Conservation (phyloP, 2,888 invertebrate species). For the Plebejus argus region DNA sequence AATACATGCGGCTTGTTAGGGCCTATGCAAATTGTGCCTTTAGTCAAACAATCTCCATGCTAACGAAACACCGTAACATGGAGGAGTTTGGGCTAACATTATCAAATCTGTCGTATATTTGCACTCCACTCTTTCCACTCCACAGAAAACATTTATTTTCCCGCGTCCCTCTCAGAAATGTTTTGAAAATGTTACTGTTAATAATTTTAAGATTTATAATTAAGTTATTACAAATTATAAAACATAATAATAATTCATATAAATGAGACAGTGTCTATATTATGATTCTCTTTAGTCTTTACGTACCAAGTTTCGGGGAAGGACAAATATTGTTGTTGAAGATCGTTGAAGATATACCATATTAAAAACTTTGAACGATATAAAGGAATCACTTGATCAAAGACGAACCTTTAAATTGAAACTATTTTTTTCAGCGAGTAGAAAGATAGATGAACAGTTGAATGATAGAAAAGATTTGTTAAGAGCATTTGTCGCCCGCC, state of each 20-base stretch:
- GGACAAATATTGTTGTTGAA: too few relatives aligned
- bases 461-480: constrained; percentile 49
- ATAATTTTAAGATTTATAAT: background rate
- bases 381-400: background rate
- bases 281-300: too few relatives aligned
- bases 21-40: constrained; percentile 23
- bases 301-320: too few relatives aligned
- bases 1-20: constrained; percentile 17
- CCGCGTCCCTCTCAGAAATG: background rate
- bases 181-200: background rate
- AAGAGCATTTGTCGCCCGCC: constrained; percentile 43
- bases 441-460: constrained; percentile 36
- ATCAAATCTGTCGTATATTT: constrained; percentile 26
- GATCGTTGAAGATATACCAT: too few relatives aligned
- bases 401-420: background rate
- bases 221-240: background rate
- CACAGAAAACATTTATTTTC: constrained; percentile 30
- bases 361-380: background rate
- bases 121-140: background rate
- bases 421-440: constrained; percentile 9
- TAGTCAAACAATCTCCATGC: constrained; percentile 26
- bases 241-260: too few relatives aligned
- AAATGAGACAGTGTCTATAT: too few relatives aligned
- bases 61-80: constrained; percentile 18
- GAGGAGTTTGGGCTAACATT: background rate